These are phyloP conservation scores for Volucella bombylans DNA, from an alignment of 2,888 invertebrate genomes.

Conservation along the genomic window DNA sequence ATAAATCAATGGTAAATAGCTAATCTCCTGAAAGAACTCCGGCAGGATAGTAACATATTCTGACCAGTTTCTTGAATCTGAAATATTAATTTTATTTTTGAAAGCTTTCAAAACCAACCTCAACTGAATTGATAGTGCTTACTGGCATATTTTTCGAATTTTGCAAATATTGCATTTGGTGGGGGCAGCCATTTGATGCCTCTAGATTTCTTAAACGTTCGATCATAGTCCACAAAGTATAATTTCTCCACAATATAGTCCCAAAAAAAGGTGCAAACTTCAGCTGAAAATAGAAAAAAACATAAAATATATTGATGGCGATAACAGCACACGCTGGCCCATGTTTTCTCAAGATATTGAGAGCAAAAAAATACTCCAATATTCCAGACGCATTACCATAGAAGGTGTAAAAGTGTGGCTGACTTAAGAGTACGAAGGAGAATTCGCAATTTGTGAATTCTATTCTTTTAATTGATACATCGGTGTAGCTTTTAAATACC, in stretches of 20 bases:
- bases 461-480: too few species aligned
- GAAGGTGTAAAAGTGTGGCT: too few species aligned
- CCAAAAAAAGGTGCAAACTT: conserved; percentile 52
- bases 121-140: background rate
- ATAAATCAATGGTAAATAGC: conserved; percentile 56
- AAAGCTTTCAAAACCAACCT: background rate
- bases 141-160: conserved; percentile 61
- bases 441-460: too few species aligned
- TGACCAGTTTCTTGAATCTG: conserved; percentile 54
- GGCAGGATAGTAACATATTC: conserved; percentile 42
- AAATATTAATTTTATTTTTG: background rate
- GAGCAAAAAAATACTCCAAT: too few species aligned
- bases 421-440: too few species aligned
- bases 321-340: too few species aligned
- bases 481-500: too few species aligned
- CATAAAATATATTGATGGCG: too few species aligned
- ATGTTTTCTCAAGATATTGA: too few species aligned
- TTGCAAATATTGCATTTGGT: conserved; percentile 55
- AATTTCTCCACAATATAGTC: conserved; percentile 41
- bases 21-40: conserved; percentile 57
- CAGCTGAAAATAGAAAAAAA: conserved; percentile 39
- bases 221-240: conserved; percentile 51
- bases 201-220: conserved; percentile 27
- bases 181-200: conserved; percentile 54
- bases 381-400: too few species aligned